phyloP scores from a whole-genome alignment of 2,113 vertebrate species.

The Vidua chalybeata region DNA sequence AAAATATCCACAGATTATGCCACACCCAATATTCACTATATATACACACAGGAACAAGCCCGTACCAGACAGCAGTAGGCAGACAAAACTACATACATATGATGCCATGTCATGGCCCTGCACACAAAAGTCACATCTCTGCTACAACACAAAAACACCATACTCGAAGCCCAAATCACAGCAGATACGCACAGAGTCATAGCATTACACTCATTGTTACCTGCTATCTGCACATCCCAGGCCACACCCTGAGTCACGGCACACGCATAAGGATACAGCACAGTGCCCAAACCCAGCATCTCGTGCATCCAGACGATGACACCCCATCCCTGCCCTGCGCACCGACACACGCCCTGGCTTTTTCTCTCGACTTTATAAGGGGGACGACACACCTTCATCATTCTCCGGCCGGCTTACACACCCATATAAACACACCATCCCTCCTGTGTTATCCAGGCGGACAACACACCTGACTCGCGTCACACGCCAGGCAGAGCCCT shows the following conservation, averaged over 20 bases:
- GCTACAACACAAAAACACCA: neutral
- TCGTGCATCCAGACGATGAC: neutral
- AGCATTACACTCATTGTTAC: neutral
- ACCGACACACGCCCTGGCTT: neutral
- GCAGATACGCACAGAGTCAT: fast-evolving
- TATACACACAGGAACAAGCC: neutral
- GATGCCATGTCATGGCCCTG: neutral
- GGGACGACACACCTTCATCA: neutral
- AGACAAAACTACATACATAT: neutral
- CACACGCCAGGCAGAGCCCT: neutral
- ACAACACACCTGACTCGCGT: neutral
- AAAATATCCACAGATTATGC: neutral
- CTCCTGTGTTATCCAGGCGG: neutral
- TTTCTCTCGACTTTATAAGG: neutral
- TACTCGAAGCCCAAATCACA: neutral
- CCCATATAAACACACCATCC: neutral
- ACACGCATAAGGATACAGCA: neutral
- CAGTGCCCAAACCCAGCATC: neutral
- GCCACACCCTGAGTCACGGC: neutral
- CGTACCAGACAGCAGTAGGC: neutral
- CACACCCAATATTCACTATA: neutral
- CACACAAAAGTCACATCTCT: neutral
- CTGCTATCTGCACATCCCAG: neutral
- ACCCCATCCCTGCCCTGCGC: neutral
- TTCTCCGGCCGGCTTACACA: neutral